Conservation (phyloP, 2,797 vertebrate genomes). For the Pelochelys cantorii region DNA sequence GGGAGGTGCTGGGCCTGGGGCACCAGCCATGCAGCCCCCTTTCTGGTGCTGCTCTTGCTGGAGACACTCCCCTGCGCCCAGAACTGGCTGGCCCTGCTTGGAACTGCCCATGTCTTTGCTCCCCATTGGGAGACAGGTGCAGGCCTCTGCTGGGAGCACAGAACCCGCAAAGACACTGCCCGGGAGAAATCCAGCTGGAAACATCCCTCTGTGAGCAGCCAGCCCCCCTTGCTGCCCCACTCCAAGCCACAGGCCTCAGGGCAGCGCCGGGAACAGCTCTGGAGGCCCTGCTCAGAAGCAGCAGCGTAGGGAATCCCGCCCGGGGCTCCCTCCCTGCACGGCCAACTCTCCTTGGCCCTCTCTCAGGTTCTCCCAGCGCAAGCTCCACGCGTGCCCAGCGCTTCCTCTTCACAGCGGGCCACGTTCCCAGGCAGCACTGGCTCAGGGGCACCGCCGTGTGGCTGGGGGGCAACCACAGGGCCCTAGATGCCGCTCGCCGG, state of each 20-base stretch:
- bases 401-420: background rate
- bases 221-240: background rate
- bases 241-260: background rate
- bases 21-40: background rate
- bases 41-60: background rate
- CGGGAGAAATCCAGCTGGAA: background rate
- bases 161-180: background rate
- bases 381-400: too few species aligned
- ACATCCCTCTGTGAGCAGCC: background rate
- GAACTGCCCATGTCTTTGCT: too few species aligned
- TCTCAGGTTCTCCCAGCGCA: background rate
- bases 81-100: background rate
- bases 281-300: background rate
- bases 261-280: background rate
- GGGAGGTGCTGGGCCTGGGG: background rate
- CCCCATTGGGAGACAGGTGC: background rate
- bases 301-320: background rate
- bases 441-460: background rate
- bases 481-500: background rate
- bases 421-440: background rate
- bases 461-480: background rate
- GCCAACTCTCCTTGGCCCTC: background rate
- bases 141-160: background rate
- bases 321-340: background rate
- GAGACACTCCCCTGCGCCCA: background rate